phyloP scores from a whole-genome alignment of 2,888 invertebrate genomes.

The Seira ritae region DNA sequence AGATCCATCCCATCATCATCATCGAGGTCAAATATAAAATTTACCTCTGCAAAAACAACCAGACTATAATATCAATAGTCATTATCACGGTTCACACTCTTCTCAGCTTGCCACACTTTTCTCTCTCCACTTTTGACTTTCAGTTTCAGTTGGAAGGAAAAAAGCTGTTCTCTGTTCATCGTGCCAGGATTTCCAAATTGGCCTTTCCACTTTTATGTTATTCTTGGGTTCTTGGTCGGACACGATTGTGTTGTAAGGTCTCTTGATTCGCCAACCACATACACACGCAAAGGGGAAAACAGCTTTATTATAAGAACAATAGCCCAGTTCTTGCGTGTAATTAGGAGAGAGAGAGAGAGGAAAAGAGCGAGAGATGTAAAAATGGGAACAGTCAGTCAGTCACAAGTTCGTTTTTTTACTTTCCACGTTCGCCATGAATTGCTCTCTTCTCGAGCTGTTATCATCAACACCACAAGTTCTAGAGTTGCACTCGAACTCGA shows the following conservation, averaged over 20 bases:
- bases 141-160: neutral
- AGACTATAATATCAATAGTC: too few species aligned
- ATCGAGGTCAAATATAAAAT: too few species aligned
- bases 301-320: slow-evolving; percentile 45
- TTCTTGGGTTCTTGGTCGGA: neutral
- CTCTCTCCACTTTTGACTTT: neutral
- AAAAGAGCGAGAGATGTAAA: slow-evolving; percentile 16
- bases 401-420: neutral
- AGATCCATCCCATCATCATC: too few species aligned
- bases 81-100: neutral
- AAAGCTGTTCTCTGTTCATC: slow-evolving; percentile 19
- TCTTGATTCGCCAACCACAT: slow-evolving; percentile 17
- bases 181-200: slow-evolving; percentile 46
- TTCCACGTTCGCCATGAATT: slow-evolving; percentile 27
- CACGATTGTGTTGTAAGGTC: slow-evolving; percentile 26
- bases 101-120: neutral
- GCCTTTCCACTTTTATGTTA: slow-evolving; percentile 16
- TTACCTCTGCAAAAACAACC: too few species aligned
- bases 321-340: slow-evolving; percentile 54
- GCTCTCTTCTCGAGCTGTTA: slow-evolving; percentile 37
- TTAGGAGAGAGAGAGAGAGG: slow-evolving; percentile 39
- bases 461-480: slow-evolving; percentile 25
- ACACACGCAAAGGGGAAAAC: slow-evolving; percentile 19
- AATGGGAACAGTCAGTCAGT: slow-evolving; percentile 15
- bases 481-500: slow-evolving; percentile 34